phyloP scores from a whole-genome alignment of 2,888 invertebrate species.

The Xylota sylvarum region DNA sequence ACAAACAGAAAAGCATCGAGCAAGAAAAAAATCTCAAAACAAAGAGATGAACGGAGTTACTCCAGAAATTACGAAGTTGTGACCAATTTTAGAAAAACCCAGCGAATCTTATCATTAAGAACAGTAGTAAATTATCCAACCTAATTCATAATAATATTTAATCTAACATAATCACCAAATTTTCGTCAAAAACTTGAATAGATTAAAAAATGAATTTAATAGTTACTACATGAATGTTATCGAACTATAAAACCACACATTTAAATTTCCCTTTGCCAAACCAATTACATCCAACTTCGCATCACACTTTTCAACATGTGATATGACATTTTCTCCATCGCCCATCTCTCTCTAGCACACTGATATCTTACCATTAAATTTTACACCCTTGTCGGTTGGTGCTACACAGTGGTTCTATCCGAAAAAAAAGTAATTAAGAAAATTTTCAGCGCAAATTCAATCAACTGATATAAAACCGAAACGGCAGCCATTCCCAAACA shows the following conservation, averaged over 20 bases:
- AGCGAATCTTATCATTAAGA: too few relatives aligned
- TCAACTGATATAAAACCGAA: conserved; percentile 15
- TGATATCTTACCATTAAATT: conserved; percentile 29
- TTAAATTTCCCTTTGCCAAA: conserved; percentile 22
- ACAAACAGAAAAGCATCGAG: too few relatives aligned
- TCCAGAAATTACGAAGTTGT: too few relatives aligned
- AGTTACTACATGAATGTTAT: too few relatives aligned
- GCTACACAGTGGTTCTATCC: conserved; percentile 58
- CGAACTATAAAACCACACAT: not conserved
- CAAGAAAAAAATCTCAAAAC: too few relatives aligned
- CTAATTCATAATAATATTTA: too few relatives aligned
- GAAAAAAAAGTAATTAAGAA: conserved; percentile 21
- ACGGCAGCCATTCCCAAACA: conserved; percentile 16
- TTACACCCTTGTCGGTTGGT: conserved; percentile 53
- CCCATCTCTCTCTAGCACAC: conserved; percentile 44
- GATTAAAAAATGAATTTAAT: too few relatives aligned
- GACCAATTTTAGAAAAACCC: too few relatives aligned
- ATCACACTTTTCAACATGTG: conserved; percentile 51
- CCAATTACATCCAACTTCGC: conserved; percentile 70
- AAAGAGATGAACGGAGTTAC: too few relatives aligned
- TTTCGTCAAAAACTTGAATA: too few relatives aligned
- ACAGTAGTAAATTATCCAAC: too few relatives aligned
- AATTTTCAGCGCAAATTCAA: conserved; percentile 36
- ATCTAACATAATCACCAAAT: too few relatives aligned
- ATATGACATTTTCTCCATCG: conserved; percentile 58